phyloP scores from a whole-genome alignment of 1,140 invertebrate genomes.

The Neodiprion virginianus region DNA sequence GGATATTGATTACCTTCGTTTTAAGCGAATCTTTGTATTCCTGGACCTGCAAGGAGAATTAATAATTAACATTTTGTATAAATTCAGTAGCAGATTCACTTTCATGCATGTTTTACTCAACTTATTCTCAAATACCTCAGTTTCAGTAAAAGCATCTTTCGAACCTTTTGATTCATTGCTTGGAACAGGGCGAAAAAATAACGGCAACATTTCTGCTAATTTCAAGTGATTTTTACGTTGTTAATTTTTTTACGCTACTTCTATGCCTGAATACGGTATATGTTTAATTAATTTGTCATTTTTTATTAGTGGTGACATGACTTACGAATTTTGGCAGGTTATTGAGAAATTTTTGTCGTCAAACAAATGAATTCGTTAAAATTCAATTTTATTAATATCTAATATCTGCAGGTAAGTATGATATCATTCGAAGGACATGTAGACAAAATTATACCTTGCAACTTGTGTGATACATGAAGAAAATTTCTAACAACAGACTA shows the following conservation, averaged over 20 bases:
- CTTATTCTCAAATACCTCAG: neutral
- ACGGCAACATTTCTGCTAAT: neutral
- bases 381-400: too few species aligned
- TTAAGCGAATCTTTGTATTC: conserved; percentile 85
- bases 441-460: too few species aligned
- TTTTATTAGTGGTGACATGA: neutral
- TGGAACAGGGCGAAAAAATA: neutral
- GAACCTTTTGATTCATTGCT: conserved; percentile 17
- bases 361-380: too few species aligned
- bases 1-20: conserved; percentile 63
- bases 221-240: neutral
- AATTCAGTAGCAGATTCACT: conserved; percentile 16
- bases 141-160: conserved; percentile 14
- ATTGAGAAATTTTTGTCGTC: neutral
- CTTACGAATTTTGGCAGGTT: conserved; percentile 7
- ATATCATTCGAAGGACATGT: too few species aligned
- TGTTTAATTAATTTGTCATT: neutral
- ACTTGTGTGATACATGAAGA: too few species aligned
- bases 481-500: too few species aligned
- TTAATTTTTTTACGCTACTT: neutral
- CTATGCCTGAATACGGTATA: neutral
- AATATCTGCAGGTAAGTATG: too few species aligned
- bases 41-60: conserved; percentile 71
- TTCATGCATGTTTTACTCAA: too few species aligned
- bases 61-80: conserved; percentile 1